These are phyloP conservation scores for Brenthis hecate DNA, from an alignment of 2,888 invertebrate species.

Conservation along the genomic window DNA sequence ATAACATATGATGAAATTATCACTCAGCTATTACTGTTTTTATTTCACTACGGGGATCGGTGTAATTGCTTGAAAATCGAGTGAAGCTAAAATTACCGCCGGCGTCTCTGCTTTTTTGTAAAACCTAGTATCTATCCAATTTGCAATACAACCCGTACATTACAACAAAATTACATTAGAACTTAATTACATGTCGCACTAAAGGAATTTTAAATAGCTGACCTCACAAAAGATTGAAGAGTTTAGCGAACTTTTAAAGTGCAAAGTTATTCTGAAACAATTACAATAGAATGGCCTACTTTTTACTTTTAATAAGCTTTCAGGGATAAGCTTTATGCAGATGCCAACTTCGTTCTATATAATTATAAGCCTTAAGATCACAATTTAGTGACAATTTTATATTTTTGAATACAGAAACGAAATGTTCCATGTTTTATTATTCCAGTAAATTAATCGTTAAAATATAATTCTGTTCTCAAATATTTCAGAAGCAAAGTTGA, in stretches of 20 bases:
- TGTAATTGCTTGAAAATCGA: conserved; percentile 21
- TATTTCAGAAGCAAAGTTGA: no score
- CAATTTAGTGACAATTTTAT: no score
- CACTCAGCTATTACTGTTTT: not conserved
- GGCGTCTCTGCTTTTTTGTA: conserved; percentile 18
- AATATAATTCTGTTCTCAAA: no score
- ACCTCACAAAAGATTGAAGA: conserved; percentile 14
- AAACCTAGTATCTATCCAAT: conserved; percentile 28
- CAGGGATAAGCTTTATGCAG: no score
- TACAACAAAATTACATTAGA: conserved; percentile 27
- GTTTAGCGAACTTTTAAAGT: conserved; percentile 9
- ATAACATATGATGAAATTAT: not conserved
- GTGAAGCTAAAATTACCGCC: conserved; percentile 23
- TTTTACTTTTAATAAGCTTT: conserved; percentile 6
- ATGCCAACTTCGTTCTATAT: no score
- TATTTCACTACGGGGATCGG: conserved; percentile 13
- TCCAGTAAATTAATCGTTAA: no score
- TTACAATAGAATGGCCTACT: conserved; percentile 3
- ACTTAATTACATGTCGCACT: conserved; percentile 26
- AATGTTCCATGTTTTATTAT: no score
- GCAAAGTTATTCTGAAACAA: conserved; percentile 16
- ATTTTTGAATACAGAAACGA: no score
- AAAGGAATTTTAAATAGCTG: conserved; percentile 29
- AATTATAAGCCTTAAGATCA: no score
- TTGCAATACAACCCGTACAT: conserved; percentile 26